Base-by-base conservation (phyloP, 2,888 invertebrate species). In the Caenorhabditis wallacei region DNA sequence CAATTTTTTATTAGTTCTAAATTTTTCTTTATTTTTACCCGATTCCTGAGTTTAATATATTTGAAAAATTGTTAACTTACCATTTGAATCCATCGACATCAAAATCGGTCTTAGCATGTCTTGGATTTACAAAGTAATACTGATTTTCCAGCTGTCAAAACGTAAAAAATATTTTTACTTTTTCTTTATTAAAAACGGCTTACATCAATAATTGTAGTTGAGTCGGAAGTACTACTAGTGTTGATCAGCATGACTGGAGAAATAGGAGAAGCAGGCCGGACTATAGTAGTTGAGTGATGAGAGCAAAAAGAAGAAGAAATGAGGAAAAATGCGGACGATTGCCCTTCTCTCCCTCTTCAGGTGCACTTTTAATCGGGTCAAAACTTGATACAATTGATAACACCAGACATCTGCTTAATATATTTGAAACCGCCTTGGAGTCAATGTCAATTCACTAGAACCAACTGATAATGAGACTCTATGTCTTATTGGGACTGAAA, bases 321-420 rank as follows among this genome's bases (percentile, higher is more conserved):
- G 48, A 53, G 20, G 48, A 53, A 37, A 68, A 37, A 57, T 16
- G 43, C 40, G 35, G 43, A n/a, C 53, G 40, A 24, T 57, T 59
- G 37, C 64, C 43, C 35, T 20, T 43, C n/a, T 26, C n/a, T n/a
- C 35, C 51, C 61, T 51, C 46, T 40, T 16, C 63, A 13, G 63
- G 26, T 78, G 78, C 78, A 78, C 78, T 78, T 78, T 78, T 78
- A 63, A 78, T 78, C 78, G 59, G 78, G 30, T 69, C 69, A 69
- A 22, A 59, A 68, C 59, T 68, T 76, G 59, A 69, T 68, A 66
- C 68, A 10, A 51, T 40, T 51, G 68, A 68, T 76, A 57, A 76
- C 51, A 59, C 30, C 43, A 46, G 54, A 78, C 78, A 78, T 69
- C 16, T 61, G 59, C 43, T 54, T 46, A 54, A 16, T 35, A 11